These are phyloP conservation scores for Cordilura impudica DNA, from an alignment of 2,888 invertebrate genomes.

Conservation along the genomic window DNA sequence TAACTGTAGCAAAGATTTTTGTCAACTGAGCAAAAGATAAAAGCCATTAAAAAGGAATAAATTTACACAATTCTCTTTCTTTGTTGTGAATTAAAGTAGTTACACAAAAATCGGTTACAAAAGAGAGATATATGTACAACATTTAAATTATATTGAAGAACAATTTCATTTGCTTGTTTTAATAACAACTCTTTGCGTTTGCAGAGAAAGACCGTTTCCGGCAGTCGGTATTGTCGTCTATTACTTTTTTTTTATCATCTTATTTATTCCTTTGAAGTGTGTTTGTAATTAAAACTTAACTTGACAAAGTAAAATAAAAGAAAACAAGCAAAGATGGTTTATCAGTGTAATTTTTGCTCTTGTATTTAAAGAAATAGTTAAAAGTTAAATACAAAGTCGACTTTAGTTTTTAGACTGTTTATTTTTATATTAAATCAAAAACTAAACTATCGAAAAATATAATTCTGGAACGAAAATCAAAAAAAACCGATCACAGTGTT, in stretches of 20 bases:
- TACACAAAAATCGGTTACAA: constrained; percentile 23
- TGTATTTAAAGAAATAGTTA: too few species aligned
- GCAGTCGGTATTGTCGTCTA: constrained; percentile 40
- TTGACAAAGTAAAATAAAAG: not conserved
- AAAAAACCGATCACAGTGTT: too few species aligned
- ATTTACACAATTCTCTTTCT: constrained; percentile 4
- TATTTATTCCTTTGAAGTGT: constrained; percentile 36
- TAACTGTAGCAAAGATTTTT: constrained; percentile 51
- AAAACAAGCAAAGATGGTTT: constrained; percentile 12
- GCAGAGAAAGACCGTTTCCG: constrained; percentile 27
- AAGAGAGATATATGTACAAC: not conserved
- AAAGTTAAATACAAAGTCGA: too few species aligned
- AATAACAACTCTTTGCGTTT: constrained; percentile 36
- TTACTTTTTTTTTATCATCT: not conserved
- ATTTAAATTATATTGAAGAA: constrained; percentile 43
- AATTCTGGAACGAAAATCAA: too few species aligned
- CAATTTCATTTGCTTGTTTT: constrained; percentile 27
- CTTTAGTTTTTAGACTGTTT: too few species aligned
- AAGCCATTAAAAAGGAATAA: constrained; percentile 25
- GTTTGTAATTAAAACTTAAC: constrained; percentile 38
- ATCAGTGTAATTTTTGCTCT: constrained; percentile 12
- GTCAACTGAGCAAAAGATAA: constrained; percentile 25
- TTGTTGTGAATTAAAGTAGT: constrained; percentile 23
- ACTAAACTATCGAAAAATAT: too few species aligned
- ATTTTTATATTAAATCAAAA: too few species aligned